phyloP scores from a whole-genome alignment of 2,888 invertebrate species.

The Eupelmus urozonus region DNA sequence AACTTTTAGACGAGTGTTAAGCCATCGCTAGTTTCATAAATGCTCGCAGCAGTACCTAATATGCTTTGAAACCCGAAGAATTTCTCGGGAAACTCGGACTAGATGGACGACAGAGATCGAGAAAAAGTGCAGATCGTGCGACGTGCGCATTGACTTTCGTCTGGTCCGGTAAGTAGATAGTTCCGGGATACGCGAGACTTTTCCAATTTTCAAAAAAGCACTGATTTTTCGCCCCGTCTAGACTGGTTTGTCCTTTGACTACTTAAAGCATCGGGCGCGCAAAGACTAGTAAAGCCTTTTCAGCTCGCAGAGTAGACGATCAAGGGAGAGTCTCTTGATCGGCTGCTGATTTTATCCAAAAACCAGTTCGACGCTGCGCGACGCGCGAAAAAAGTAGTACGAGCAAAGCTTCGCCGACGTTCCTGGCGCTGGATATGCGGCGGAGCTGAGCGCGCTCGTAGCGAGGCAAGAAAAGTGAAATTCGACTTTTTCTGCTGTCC shows the following conservation, averaged over 20 bases:
- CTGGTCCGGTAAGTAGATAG: conserved; percentile 33
- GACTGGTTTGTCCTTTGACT: not conserved
- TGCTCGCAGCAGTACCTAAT: too few relatives aligned
- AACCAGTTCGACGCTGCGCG: conserved; percentile 35
- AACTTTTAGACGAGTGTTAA: too few relatives aligned
- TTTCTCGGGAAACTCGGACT: too few relatives aligned
- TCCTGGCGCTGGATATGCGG: too few relatives aligned
- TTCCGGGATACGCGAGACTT: not conserved
- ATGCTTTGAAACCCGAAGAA: too few relatives aligned
- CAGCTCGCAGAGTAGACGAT: not conserved
- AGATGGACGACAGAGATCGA: too few relatives aligned
- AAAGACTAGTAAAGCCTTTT: too few relatives aligned
- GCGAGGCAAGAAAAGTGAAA: too few relatives aligned
- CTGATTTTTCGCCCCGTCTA: not conserved
- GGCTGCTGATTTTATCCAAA: conserved; percentile 47
- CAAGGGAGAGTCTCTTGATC: not conserved
- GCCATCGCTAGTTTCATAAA: too few relatives aligned
- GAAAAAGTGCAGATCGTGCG: not conserved
- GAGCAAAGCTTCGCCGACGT: conserved; percentile 37
- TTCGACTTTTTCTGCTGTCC: too few relatives aligned
- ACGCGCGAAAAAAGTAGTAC: conserved; percentile 41
- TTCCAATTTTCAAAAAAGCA: not conserved
- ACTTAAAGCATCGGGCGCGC: not conserved
- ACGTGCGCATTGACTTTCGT: not conserved
- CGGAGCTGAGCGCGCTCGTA: too few relatives aligned